These are phyloP conservation scores for Diprion similis DNA, from an alignment of 1,140 invertebrate genomes.

Conservation along the genomic window DNA sequence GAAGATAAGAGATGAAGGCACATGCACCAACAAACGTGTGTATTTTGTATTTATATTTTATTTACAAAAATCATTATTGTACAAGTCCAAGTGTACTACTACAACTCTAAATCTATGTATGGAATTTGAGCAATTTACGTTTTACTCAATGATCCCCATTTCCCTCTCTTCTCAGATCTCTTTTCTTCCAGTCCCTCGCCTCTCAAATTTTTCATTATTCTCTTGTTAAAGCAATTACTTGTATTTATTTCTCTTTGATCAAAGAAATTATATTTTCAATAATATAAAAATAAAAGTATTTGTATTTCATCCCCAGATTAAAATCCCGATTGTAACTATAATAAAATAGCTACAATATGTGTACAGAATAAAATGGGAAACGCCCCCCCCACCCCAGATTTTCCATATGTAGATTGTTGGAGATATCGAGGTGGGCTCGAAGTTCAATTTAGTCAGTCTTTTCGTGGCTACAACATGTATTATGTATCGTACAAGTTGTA, in stretches of 20 bases:
- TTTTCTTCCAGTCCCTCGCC: neutral
- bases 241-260: neutral
- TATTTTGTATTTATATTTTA: conserved; percentile 28
- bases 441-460: neutral
- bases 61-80: conserved; percentile 44
- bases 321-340: no score
- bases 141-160: neutral
- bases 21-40: conserved; percentile 57
- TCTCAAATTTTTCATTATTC: neutral
- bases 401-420: no score
- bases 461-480: neutral
- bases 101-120: neutral
- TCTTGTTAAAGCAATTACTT: neutral
- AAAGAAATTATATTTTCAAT: neutral
- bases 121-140: neutral
- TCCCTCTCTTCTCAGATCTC: neutral
- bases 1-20: conserved; percentile 45
- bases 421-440: neutral
- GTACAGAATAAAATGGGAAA: no score
- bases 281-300: neutral
- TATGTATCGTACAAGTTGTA: no score
- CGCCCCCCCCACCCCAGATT: no score
- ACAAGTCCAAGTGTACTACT: neutral
- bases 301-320: no score
- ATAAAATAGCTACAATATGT: no score